Conservation (phyloP, 2,113 vertebrate genomes). For the Burhinus oedicnemus region DNA sequence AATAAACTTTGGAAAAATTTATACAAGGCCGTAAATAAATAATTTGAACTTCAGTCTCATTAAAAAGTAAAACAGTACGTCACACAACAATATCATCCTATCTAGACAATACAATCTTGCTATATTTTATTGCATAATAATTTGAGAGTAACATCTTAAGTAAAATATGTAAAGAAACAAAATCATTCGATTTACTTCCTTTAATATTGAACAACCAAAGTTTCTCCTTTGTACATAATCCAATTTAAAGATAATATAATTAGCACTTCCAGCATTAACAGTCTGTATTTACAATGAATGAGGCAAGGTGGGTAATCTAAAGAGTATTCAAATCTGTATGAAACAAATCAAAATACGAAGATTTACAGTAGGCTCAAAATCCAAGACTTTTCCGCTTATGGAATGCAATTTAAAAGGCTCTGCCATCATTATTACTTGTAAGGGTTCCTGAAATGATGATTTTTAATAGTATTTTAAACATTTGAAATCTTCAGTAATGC, state of each 20-base stretch:
- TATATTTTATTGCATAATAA: constrained; percentile 71
- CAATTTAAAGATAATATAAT: constrained; percentile 81
- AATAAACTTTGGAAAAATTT: constrained; percentile 71
- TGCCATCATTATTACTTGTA: constrained; percentile 62
- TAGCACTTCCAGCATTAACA: constrained; percentile 78
- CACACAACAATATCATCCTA: constrained; percentile 55
- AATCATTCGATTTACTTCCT: constrained; percentile 75
- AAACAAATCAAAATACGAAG: constrained; percentile 71
- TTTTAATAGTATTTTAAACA: constrained; percentile 62
- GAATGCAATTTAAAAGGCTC: constrained; percentile 68
- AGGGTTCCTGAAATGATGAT: constrained; percentile 73
- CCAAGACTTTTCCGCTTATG: constrained; percentile 51
- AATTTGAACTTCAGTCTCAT: constrained; percentile 70
- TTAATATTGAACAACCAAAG: constrained; percentile 82
- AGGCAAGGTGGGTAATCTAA: constrained; percentile 45
- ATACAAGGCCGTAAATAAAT: constrained; percentile 77
- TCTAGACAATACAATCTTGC: constrained; percentile 51
- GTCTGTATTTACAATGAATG: constrained; percentile 74
- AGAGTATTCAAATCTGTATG: constrained; percentile 64
- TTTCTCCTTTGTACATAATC: constrained; percentile 78
- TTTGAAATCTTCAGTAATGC: constrained; percentile 67
- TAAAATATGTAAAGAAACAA: constrained; percentile 72
- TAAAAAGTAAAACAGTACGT: constrained; percentile 66
- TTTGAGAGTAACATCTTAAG: constrained; percentile 60
- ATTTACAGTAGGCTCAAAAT: constrained; percentile 72